These are phyloP conservation scores for Fragum whitleyi DNA, from an alignment of 2,888 invertebrate species.

Conservation along the genomic window DNA sequence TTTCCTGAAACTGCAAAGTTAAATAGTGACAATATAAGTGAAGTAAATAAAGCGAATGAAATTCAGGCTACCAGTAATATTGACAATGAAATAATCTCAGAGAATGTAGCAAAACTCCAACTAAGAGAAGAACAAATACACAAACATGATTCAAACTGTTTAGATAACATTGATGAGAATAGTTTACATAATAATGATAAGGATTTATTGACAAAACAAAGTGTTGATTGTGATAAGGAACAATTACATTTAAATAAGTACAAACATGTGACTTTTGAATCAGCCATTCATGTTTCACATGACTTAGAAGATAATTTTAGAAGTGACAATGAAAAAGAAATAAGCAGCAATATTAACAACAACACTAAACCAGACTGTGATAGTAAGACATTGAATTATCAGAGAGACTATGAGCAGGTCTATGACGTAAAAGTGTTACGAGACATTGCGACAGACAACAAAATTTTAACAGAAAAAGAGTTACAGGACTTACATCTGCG, in stretches of 20 bases:
- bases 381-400: background rate
- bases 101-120: background rate
- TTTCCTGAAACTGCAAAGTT: background rate
- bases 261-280: constrained; percentile 9
- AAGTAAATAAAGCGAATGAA: background rate
- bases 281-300: background rate
- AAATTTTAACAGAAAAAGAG: constrained; percentile 46
- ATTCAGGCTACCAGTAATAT: background rate
- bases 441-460: constrained; percentile 26
- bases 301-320: background rate
- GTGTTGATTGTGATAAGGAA: background rate
- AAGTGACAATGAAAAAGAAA: background rate
- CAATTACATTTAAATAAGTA: background rate
- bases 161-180: background rate
- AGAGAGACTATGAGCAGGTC: constrained; percentile 14
- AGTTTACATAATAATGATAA: background rate
- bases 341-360: background rate
- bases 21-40: background rate
- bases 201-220: background rate
- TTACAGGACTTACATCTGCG: constrained; percentile 56
- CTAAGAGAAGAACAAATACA: background rate
- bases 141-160: background rate
- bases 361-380: background rate
- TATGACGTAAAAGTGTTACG: constrained; percentile 25
- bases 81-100: background rate